Evolutionary conservation across 2,113 vertebrate genomes (phyloP), one percentile per base, ranked within the genome.

Genomic region (Piprites chloris): DNA sequence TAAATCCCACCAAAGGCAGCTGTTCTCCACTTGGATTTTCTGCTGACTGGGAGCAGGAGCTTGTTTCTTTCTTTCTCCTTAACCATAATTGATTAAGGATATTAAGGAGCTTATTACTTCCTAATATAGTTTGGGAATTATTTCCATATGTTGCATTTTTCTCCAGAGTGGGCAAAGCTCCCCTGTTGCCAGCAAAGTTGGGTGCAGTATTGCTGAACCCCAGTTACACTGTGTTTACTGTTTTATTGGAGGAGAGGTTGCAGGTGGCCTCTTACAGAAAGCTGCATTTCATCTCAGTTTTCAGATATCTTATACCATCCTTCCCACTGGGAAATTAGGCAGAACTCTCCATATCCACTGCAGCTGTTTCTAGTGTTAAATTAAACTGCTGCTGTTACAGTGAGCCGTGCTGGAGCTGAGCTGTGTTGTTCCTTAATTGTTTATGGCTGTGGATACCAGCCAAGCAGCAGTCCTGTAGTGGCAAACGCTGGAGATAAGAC

Each of bases 341-440:
- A 94, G 91, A 92, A 23, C 44, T 95, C 56, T 85, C 84, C 53
- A 41, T 75, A 76, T 44, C 93, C 93, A 91, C 28, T 87, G 84
- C 96, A 97, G 93, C 81, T 95, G 95, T 74, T 96, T 87, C 62
- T 65, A 19, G 69, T 73, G 80, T 91, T 95, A 82, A 91, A 95
- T 95, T 89, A 91, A 94, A 96, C 77, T 68, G 87, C 77, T 79
- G 91, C 87, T 76, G 22, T 95, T 91, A 72, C 68, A 75, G 59
- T 1, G 44, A 94, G 77, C 66, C 0, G 0, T 44, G 77, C 73
- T 82, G 87, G 76, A 91, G 84, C 80, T 9, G 61, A 85, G 76
- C 39, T 82, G 53, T 82, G 87, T 53, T 87, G 61, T 68, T 95
- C 66, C 69, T 87, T 92, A 89, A 92, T 79, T 96, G 87, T 91